A percentile compares a stretch with the other conserved stretches of the same genome.
phyloP scores from a whole-genome alignment of 1,140 invertebrate genomes.

The Dermatophagoides farinae region DNA sequence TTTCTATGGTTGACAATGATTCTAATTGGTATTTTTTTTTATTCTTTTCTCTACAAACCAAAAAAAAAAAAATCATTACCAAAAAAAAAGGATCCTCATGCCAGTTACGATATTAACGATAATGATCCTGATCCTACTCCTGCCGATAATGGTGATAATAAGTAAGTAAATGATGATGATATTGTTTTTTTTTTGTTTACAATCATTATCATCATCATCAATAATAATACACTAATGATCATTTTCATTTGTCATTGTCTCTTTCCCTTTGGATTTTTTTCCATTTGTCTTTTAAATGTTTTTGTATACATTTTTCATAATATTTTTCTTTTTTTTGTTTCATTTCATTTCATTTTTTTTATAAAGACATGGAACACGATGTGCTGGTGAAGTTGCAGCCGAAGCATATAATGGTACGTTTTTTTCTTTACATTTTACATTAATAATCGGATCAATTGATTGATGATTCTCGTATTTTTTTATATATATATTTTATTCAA shows the following conservation, averaged over 20 bases:
- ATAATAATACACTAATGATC: neutral
- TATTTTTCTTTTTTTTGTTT: conserved; percentile 1
- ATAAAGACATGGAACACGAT: conserved; percentile 61
- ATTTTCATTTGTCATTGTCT: neutral
- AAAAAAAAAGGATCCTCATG: conserved; percentile 54
- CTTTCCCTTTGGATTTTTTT: too few relatives aligned
- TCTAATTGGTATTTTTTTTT: too few relatives aligned
- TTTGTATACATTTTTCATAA: too few relatives aligned
- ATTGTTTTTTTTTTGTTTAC: neutral
- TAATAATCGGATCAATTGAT: too few relatives aligned
- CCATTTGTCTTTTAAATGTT: conserved; percentile 19
- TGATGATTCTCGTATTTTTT: neutral
- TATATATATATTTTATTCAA: neutral
- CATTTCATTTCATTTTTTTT: neutral
- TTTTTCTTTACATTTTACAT: neutral
- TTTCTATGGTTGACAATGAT: too few relatives aligned
- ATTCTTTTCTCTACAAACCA: too few relatives aligned
- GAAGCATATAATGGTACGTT: conserved; percentile 60
- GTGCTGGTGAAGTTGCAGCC: conserved; percentile 94
- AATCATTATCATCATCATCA: neutral
- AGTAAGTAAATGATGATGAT: conserved; percentile 20
- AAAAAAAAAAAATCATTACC: too few relatives aligned
- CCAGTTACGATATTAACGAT: conserved; percentile 88
- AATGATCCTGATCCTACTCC: conserved; percentile 86
- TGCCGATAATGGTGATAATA: conserved; percentile 34